Evolutionary conservation across 2,888 invertebrate species (phyloP).

Genomic region (Barypeithes pellucidus): DNA sequence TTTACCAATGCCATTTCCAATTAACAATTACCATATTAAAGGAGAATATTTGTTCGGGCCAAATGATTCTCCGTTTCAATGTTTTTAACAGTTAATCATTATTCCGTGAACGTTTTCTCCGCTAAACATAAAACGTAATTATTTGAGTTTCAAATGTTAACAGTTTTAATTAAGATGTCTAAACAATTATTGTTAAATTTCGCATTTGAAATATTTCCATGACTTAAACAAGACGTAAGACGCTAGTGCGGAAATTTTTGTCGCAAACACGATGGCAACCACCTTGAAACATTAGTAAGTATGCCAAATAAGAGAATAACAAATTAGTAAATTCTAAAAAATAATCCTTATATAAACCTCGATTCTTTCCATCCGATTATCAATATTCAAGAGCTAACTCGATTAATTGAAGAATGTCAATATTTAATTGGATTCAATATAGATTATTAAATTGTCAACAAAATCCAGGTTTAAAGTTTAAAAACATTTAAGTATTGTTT

Average conservation of each 20-base stretch:
- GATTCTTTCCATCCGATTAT: neutral
- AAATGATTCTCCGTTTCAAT: no score
- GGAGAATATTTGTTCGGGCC: no score
- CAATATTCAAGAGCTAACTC: neutral
- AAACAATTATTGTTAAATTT: no score
- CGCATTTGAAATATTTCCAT: no score
- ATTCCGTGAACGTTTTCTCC: no score
- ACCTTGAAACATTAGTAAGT: neutral
- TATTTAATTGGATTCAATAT: slow-evolving; percentile 4
- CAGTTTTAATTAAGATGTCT: no score
- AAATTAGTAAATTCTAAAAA: neutral
- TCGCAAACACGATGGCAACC: neutral
- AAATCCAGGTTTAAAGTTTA: neutral
- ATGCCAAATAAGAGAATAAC: neutral
- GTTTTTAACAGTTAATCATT: no score
- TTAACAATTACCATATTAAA: no score
- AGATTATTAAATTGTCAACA: slow-evolving; percentile 15
- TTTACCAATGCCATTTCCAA: no score
- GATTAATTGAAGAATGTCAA: slow-evolving; percentile 2
- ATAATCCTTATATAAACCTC: neutral
- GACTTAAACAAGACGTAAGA: no score
- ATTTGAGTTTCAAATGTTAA: no score
- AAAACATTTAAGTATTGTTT: slow-evolving; percentile 11
- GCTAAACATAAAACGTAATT: no score
- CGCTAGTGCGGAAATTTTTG: neutral